Evolutionary conservation across 2,797 vertebrate species (phyloP).

Genomic region (Catostomus latipinnis): DNA sequence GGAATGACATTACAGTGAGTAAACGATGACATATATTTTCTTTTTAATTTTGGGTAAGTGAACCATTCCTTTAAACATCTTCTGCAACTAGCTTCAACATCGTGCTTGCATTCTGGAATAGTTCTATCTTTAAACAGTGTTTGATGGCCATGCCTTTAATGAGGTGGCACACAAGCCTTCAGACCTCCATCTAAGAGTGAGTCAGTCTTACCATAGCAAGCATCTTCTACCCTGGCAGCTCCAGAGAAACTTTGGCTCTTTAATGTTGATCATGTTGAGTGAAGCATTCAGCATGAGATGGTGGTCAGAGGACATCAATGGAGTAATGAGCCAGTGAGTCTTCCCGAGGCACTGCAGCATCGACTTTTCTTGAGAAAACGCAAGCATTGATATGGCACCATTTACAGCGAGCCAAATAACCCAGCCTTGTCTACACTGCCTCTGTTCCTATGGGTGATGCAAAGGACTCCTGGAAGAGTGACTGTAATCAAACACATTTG

Average conservation of each 20-base stretch:
- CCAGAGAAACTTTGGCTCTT: slow-evolving; percentile 39
- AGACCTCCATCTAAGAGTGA: slow-evolving; percentile 30
- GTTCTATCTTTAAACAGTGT: slow-evolving; percentile 37
- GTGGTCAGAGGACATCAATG: slow-evolving; percentile 79
- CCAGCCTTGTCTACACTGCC: not conserved
- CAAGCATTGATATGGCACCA: slow-evolving; percentile 70
- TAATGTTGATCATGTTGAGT: slow-evolving; percentile 61
- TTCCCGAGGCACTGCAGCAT: slow-evolving; percentile 79
- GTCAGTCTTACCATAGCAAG: slow-evolving; percentile 16
- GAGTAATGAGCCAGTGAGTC: slow-evolving; percentile 80
- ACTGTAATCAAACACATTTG: slow-evolving; percentile 33
- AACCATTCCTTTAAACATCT: not conserved
- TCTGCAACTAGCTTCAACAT: not conserved
- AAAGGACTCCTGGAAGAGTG: slow-evolving; percentile 23
- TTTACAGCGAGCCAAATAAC: slow-evolving; percentile 69
- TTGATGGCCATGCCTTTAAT: slow-evolving; percentile 39
- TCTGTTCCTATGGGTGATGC: slow-evolving; percentile 33
- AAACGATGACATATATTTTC: too few relatives aligned
- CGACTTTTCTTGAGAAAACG: slow-evolving; percentile 74
- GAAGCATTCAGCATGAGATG: slow-evolving; percentile 73
- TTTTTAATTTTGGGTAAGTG: too few relatives aligned
- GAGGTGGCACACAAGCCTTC: slow-evolving; percentile 58
- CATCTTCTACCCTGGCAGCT: slow-evolving; percentile 22
- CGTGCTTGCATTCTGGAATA: not conserved
- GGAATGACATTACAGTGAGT: too few relatives aligned